phyloP scores from a whole-genome alignment of 2,113 vertebrate species.

The Alectura lathami region DNA sequence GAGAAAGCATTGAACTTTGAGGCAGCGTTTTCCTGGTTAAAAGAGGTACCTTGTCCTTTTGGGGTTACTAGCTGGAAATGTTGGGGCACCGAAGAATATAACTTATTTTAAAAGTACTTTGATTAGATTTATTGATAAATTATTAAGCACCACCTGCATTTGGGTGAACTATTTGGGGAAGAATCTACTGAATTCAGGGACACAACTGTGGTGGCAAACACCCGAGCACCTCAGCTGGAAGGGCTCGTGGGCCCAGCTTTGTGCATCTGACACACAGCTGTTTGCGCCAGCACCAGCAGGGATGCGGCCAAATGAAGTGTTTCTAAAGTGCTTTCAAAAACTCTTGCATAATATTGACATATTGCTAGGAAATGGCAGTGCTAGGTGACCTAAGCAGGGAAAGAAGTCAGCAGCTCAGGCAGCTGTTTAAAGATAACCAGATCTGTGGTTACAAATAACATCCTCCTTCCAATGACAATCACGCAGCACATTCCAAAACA shows the following conservation, averaged over 20 bases:
- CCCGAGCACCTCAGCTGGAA: rapidly evolving
- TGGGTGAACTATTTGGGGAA: too few relatives aligned
- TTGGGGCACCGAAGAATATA: background rate
- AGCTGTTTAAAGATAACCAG: background rate
- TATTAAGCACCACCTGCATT: background rate
- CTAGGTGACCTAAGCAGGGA: background rate
- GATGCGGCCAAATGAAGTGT: background rate
- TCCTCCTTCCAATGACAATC: background rate
- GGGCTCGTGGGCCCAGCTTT: rapidly evolving
- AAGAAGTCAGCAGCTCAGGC: background rate
- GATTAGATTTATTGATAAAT: background rate
- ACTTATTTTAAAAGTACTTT: background rate
- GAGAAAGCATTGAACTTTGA: background rate
- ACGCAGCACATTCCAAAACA: background rate
- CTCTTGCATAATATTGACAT: background rate
- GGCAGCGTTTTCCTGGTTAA: background rate
- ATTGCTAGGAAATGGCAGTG: background rate
- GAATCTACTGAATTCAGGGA: background rate
- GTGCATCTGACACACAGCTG: background rate
- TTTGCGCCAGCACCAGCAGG: background rate
- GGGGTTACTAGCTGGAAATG: background rate
- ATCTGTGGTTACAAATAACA: background rate
- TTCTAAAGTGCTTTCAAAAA: background rate
- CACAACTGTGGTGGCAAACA: rapidly evolving
- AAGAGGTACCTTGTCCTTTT: background rate